Evolutionary conservation across 2,113 vertebrate species (phyloP).

Genomic region (Psophia crepitans): DNA sequence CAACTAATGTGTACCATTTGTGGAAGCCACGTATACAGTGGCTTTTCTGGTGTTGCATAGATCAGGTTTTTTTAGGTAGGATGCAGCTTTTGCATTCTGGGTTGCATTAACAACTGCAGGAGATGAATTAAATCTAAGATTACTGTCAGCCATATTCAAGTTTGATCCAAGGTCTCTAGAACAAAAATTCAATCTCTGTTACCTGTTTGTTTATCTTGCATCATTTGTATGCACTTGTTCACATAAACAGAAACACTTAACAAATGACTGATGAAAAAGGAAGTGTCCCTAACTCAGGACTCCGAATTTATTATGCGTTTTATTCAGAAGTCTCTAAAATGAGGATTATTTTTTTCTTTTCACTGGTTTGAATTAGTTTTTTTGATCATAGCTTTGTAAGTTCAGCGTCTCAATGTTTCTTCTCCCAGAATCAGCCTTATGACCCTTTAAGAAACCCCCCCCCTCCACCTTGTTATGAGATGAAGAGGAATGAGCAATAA

Average conservation of each 20-base stretch:
- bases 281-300: neutral
- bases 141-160: neutral
- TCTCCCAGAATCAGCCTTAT: neutral
- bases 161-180: neutral
- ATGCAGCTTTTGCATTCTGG: neutral
- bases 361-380: rapidly evolving
- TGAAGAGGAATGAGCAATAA: neutral
- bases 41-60: neutral
- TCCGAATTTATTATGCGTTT: neutral
- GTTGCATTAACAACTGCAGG: neutral
- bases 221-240: neutral
- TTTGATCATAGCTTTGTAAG: neutral
- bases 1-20: neutral
- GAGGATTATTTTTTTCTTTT: neutral
- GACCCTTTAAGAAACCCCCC: neutral
- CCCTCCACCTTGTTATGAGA: neutral
- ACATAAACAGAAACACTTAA: neutral
- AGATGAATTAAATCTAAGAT: neutral
- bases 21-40: neutral
- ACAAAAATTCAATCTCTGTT: neutral
- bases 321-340: neutral
- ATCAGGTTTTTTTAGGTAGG: neutral
- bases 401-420: neutral
- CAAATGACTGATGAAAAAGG: neutral
- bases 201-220: neutral